Evolutionary conservation across 2,113 vertebrate genomes (phyloP).

Genomic region (Albula glossodonta): DNA sequence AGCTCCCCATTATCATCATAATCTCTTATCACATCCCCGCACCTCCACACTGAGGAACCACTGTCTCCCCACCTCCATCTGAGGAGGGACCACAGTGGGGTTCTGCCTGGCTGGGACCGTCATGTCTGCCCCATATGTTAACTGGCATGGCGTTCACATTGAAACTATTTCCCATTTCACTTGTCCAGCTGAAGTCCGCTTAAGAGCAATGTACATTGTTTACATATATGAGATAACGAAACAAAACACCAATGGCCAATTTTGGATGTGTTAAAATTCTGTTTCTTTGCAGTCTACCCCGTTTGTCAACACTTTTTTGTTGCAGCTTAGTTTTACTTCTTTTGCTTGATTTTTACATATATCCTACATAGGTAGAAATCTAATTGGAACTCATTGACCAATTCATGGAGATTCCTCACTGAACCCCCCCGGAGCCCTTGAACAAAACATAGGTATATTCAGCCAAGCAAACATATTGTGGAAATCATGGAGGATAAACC

Average conservation of each 20-base stretch:
- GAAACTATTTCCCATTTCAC: not conserved
- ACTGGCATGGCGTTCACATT: not conserved
- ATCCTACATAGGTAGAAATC: not conserved
- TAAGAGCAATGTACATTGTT: not conserved
- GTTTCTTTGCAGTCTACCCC: not conserved
- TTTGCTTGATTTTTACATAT: not conserved
- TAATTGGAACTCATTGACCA: not conserved
- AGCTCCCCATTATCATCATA: conserved; percentile 61
- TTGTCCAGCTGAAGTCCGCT: not conserved
- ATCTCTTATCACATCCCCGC: conserved; percentile 62
- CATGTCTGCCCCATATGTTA: not conserved
- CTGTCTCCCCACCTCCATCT: not conserved
- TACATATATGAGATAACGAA: not conserved
- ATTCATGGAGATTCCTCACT: not conserved
- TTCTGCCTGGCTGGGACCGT: not conserved
- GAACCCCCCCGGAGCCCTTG: not conserved
- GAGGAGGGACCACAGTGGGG: not conserved
- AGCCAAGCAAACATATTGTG: no score
- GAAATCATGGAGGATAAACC: no score
- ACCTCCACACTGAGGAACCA: conserved; percentile 32
- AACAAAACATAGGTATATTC: not conserved
- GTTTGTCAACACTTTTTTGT: not conserved
- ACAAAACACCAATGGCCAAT: not conserved
- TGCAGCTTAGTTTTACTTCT: not conserved
- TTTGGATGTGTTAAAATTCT: not conserved